A percentile compares a stretch with the other conserved stretches of the same genome.
phyloP scores from a whole-genome alignment of 2,888 invertebrate genomes.

The Tyria jacobaeae region DNA sequence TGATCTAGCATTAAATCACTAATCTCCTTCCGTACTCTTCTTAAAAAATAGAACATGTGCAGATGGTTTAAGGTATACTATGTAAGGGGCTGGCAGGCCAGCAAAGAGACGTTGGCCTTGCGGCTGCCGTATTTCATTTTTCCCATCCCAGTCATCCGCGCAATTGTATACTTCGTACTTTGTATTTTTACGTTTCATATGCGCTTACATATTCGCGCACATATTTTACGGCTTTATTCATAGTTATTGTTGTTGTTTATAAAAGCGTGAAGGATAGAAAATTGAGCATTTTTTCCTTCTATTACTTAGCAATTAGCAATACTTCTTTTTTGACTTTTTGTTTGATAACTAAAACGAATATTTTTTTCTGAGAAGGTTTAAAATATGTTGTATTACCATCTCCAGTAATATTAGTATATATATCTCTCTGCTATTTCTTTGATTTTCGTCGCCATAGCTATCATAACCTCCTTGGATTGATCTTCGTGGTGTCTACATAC shows the following conservation, averaged over 20 bases:
- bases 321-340: too few species aligned
- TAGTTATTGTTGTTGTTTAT: background rate
- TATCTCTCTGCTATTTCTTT: too few species aligned
- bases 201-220: background rate
- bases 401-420: too few species aligned
- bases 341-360: too few species aligned
- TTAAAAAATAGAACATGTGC: slow-evolving; percentile 45
- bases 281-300: background rate
- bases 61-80: slow-evolving; percentile 27
- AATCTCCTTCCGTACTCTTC: slow-evolving; percentile 40
- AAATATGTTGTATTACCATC: too few species aligned
- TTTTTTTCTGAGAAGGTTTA: too few species aligned
- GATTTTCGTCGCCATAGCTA: too few species aligned
- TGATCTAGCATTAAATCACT: slow-evolving; percentile 51
- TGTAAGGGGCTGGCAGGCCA: slow-evolving; percentile 35
- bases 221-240: background rate
- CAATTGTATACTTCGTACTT: slow-evolving; percentile 53
- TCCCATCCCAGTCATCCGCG: slow-evolving; percentile 64
- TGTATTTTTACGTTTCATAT: slow-evolving; percentile 37
- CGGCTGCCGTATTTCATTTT: slow-evolving; percentile 76
- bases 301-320: background rate
- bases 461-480: too few species aligned
- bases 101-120: slow-evolving; percentile 51
- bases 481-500: too few species aligned
- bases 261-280: background rate